These are phyloP conservation scores for Ecdyonurus torrentis DNA, from an alignment of 2,888 invertebrate species.

Conservation along the genomic window DNA sequence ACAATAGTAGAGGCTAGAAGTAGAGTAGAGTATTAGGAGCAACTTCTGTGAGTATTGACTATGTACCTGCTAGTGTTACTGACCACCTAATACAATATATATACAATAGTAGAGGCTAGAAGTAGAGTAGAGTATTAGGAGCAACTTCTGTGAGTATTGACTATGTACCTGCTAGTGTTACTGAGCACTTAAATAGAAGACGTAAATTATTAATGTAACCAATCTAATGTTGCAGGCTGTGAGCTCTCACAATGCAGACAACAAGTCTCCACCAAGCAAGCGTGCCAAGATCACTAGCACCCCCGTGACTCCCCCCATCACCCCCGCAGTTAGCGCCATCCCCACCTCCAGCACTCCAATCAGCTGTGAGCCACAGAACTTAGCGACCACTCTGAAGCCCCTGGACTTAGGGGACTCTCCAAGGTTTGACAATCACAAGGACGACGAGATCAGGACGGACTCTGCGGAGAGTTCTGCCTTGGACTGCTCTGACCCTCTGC, in stretches of 20 bases:
- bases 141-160: too few relatives aligned
- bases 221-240: too few relatives aligned
- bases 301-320: not conserved
- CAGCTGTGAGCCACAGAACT: not conserved
- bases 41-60: too few relatives aligned
- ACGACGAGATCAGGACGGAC: not conserved
- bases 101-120: too few relatives aligned
- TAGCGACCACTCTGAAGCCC: not conserved
- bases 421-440: not conserved
- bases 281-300: not conserved
- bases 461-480: not conserved
- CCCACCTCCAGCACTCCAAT: not conserved
- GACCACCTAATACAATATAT: too few relatives aligned
- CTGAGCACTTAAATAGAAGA: too few relatives aligned
- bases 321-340: not conserved
- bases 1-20: too few relatives aligned
- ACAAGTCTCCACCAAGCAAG: not conserved
- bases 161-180: too few relatives aligned
- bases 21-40: too few relatives aligned
- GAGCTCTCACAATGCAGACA: not conserved
- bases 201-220: too few relatives aligned
- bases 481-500: not conserved
- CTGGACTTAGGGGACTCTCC: not conserved
- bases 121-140: too few relatives aligned
- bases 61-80: too few relatives aligned